Conservation (phyloP, 2,888 invertebrate genomes). For the Drosophila rubida region DNA sequence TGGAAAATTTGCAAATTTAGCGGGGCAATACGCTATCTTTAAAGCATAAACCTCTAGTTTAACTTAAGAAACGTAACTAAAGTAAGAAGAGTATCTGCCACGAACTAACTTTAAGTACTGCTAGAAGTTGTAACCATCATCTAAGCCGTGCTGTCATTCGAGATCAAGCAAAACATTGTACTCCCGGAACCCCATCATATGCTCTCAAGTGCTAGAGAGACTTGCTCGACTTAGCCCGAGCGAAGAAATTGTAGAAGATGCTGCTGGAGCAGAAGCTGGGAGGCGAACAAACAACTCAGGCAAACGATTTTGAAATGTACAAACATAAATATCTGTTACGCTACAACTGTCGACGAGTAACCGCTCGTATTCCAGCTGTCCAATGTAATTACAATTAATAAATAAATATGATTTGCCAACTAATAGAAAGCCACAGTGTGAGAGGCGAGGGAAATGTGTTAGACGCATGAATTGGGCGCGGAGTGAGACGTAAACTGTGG, state of each 20-base stretch:
- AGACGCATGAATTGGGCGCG: neutral
- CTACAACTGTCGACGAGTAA: slow-evolving; percentile 12
- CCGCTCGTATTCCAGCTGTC: slow-evolving; percentile 37
- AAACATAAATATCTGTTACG: slow-evolving; percentile 47
- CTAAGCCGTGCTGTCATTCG: slow-evolving; percentile 45
- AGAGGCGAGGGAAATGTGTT: slow-evolving; percentile 16
- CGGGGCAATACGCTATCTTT: neutral
- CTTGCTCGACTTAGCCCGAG: slow-evolving; percentile 9
- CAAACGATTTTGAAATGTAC: slow-evolving; percentile 34
- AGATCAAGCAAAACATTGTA: slow-evolving; percentile 25
- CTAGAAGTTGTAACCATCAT: slow-evolving; percentile 38
- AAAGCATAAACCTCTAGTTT: neutral
- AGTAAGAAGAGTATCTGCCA: slow-evolving; percentile 33
- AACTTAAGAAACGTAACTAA: neutral
- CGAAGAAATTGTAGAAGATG: neutral
- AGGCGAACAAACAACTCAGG: slow-evolving; percentile 14
- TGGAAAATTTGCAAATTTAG: no score
- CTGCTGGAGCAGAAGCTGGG: neutral
- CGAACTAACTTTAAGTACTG: slow-evolving; percentile 9
- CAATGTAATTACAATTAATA: slow-evolving; percentile 77
- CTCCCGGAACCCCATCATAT: slow-evolving; percentile 10
- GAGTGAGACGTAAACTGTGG: neutral
- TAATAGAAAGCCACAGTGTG: slow-evolving; percentile 39
- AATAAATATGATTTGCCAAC: slow-evolving; percentile 73
- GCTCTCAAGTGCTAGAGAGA: slow-evolving; percentile 18